Evolutionary conservation across 2,888 invertebrate species (phyloP).

Genomic region (Caenorhabditis sp.): DNA sequence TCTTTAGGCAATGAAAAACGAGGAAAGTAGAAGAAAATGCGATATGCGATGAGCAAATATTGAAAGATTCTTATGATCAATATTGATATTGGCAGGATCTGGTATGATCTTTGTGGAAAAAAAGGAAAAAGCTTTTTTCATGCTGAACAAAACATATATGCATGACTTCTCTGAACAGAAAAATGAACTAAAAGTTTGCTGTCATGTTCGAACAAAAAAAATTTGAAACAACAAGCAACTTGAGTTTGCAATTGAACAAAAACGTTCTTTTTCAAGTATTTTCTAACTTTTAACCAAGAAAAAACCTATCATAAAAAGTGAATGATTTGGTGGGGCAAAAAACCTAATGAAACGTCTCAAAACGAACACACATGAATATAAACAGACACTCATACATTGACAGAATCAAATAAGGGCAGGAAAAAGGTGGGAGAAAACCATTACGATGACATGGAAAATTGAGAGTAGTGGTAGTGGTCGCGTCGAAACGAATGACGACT

Average conservation of each 20-base stretch:
- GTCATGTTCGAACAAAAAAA: background rate
- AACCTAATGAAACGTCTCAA: background rate
- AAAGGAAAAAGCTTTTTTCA: background rate
- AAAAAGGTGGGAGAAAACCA: background rate
- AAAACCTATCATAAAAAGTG: too few relatives aligned
- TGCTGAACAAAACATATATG: background rate
- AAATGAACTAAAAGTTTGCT: background rate
- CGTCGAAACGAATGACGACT: background rate
- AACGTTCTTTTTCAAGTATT: too few relatives aligned
- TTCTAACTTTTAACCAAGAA: too few relatives aligned
- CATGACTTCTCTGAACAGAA: background rate
- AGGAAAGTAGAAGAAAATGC: background rate
- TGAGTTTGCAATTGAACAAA: too few relatives aligned
- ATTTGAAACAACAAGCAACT: too few relatives aligned
- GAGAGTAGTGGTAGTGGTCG: background rate
- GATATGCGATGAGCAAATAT: conserved; percentile 1
- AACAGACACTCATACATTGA: background rate
- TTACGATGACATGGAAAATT: background rate
- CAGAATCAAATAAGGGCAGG: background rate
- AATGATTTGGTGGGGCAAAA: too few relatives aligned
- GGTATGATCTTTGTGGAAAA: background rate
- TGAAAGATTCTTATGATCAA: background rate
- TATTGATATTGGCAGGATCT: background rate
- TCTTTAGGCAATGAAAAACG: background rate
- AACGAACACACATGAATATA: background rate